Evolutionary conservation across 2,888 invertebrate species (phyloP), one percentile per base, ranked within the genome.

Genomic region (Parapristionchus giblindavisi): DNA sequence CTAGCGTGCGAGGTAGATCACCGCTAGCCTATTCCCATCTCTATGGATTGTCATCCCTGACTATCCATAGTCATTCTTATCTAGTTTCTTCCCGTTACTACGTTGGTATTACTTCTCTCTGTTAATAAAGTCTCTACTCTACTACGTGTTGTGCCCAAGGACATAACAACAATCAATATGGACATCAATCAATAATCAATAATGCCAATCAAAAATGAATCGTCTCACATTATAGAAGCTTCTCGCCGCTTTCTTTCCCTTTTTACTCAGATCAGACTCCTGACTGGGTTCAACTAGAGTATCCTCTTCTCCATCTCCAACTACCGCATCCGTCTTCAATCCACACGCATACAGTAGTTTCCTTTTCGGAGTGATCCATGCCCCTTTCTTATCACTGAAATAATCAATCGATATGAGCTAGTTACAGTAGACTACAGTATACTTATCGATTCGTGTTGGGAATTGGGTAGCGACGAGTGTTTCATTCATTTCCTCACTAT

Each of bases 221-320:
- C 6, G 3, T 11, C 66, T 29, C 8, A 66, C 66, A 51, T 66
- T 66, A n/a, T 66, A 36, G 27, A 34, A 66, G 32, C 66, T 66
- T 36, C 51, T 66, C 21, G 66, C 51, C 29, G 43, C 66, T 43
- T 48, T n/a, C 5, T 43, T 48, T 21, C 32, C 40, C 24, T 24
- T 40, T 27, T 61, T 66, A n/a, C 6, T 54, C 56, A 6, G 3
- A 5, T 48, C 29, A n/a, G 21, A n/a, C 32, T 66, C 32, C 32
- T 43, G 17, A 27, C 17, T 66, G n/a, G n/a, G 48, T 21, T 5
- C 36, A 34, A 27, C 63, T 24, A 32, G 32, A 21, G 21, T 6
- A 6, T 4, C 48, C n/a, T 48, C 66, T 65, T 24, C 66, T 32
- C n/a, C 48, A 32, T 66, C 43, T n/a, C 36, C 43, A 21, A 34